Evolutionary conservation across 1,140 invertebrate species (phyloP).

Genomic region (Ditylenchus dipsaci): DNA sequence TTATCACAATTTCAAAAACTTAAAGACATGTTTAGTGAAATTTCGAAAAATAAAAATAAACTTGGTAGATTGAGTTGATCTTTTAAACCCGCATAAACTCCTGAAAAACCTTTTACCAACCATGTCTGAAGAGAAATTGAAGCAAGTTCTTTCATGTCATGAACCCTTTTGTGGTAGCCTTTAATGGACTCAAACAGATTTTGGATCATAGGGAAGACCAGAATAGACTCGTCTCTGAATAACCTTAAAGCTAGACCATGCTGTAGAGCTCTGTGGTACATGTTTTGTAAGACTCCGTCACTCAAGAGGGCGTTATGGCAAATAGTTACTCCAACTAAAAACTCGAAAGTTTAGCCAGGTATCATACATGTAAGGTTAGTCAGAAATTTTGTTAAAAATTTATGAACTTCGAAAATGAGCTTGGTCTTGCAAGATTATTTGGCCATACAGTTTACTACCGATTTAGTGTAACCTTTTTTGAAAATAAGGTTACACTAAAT

Average conservation of each 20-base stretch:
- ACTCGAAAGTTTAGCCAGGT: slow-evolving; percentile 4
- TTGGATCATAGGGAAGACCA: slow-evolving; percentile 88
- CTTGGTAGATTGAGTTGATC: too few species aligned
- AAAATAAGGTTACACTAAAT: too few species aligned
- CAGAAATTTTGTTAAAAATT: too few species aligned
- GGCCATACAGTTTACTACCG: too few species aligned
- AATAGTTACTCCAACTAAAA: slow-evolving; percentile 77
- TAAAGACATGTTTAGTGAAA: too few species aligned
- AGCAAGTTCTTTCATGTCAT: slow-evolving; percentile 48
- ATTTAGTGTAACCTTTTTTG: too few species aligned
- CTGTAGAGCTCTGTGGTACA: slow-evolving; percentile 85
- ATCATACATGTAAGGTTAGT: not conserved
- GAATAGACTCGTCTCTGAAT: slow-evolving; percentile 93
- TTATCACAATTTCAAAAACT: too few species aligned
- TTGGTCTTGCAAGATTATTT: too few species aligned
- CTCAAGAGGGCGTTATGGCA: slow-evolving; percentile 77
- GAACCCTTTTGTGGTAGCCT: slow-evolving; percentile 63
- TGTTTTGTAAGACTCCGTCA: slow-evolving; percentile 69
- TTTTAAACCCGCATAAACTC: too few species aligned
- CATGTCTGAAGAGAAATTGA: slow-evolving; percentile 38
- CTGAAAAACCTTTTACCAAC: not conserved
- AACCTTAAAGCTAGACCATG: slow-evolving; percentile 87
- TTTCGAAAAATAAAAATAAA: too few species aligned
- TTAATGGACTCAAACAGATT: slow-evolving; percentile 89
- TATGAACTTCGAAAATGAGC: too few species aligned